Percentiles rank a stretch among this genome's conserved stretches.
These are phyloP conservation scores for Spinus pinus DNA, from an alignment of 2,797 vertebrate genomes.

Conservation along the genomic window DNA sequence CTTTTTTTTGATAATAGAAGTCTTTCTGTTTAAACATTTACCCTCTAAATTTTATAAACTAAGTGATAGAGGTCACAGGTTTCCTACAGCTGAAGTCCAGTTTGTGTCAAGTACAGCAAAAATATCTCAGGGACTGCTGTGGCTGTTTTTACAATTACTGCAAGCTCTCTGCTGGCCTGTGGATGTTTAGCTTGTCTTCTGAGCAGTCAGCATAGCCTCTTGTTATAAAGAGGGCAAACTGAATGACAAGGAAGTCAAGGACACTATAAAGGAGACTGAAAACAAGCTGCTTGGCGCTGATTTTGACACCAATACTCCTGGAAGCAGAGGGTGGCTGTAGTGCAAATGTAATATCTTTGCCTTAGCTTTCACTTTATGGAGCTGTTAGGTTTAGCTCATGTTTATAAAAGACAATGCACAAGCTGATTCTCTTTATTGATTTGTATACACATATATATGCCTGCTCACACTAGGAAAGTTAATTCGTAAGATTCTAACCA, in stretches of 20 bases:
- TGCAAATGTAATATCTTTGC: neutral
- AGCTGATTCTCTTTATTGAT: neutral
- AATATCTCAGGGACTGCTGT: neutral
- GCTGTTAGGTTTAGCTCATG: neutral
- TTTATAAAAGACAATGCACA: neutral
- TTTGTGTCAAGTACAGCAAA: neutral
- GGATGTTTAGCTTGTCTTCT: neutral
- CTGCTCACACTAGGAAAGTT: neutral
- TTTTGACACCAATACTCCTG: neutral
- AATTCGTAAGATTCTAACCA: neutral
- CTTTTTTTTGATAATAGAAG: neutral
- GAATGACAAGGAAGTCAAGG: neutral
- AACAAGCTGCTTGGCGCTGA: neutral
- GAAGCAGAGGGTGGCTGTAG: neutral
- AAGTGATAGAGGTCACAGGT: neutral
- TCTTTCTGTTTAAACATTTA: neutral
- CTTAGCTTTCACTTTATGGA: neutral
- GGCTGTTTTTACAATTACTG: neutral
- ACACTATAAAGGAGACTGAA: neutral
- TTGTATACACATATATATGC: neutral
- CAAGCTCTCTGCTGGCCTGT: neutral
- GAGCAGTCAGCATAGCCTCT: neutral
- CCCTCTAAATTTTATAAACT: neutral
- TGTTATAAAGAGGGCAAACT: neutral
- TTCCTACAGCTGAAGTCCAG: neutral